Evolutionary conservation across 2,113 vertebrate species (phyloP).

Genomic region (Toxotes jaculatrix): DNA sequence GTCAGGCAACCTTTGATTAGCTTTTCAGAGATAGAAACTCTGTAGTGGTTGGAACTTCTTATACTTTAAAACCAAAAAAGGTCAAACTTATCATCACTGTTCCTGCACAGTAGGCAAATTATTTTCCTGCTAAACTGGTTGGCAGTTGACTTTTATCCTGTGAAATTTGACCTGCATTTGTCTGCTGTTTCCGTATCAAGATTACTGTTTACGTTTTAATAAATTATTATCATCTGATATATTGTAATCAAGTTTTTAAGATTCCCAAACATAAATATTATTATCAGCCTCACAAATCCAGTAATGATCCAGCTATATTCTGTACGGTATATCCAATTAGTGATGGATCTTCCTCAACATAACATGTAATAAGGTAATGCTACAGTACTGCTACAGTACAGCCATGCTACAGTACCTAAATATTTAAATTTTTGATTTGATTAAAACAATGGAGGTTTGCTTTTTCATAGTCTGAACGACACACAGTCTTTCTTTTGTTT

Average conservation of each 20-base stretch:
- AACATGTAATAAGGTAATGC: not conserved
- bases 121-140: not conserved
- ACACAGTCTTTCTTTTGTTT: not conserved
- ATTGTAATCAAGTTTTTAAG: not conserved
- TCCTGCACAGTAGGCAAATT: slow-evolving; percentile 6
- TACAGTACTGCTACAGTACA: not conserved
- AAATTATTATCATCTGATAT: not conserved
- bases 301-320: not conserved
- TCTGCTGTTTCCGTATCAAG: not conserved
- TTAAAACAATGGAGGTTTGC: not conserved
- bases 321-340: not conserved
- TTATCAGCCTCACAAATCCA: not conserved
- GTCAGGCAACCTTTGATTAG: not conserved
- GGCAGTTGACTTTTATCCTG: slow-evolving; percentile 5
- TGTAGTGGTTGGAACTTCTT: not conserved
- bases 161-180: not conserved
- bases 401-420: not conserved
- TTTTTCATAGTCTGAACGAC: not conserved
- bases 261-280: not conserved
- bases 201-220: not conserved
- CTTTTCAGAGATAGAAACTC: not conserved
- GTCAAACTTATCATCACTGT: not conserved
- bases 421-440: not conserved
- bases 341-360: not conserved
- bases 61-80: not conserved